Evolutionary conservation across 1,140 invertebrate genomes (phyloP), one percentile per base, ranked within the genome.

Genomic region (Philopotamus ludificatus): DNA sequence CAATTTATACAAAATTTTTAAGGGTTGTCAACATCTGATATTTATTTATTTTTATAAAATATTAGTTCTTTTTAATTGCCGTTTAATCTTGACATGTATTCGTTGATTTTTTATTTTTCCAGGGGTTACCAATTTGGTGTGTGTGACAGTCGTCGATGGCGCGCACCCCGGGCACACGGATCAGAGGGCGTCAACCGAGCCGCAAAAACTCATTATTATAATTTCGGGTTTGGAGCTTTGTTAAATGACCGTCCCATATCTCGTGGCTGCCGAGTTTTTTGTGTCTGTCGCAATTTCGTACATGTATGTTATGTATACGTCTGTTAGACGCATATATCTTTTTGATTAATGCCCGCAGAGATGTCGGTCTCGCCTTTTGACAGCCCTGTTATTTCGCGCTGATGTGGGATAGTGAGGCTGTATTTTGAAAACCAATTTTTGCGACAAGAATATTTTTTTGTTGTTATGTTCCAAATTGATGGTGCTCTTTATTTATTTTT

Each of bases 131-230:
- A n/a, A n/a, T n/a, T n/a, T n/a, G n/a, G n/a, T n/a, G n/a, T n/a
- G n/a, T n/a, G n/a, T n/a, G n/a, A 12, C 3, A 34, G 21, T 28
- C 51, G 51, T 54, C 41, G 20, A 9, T 16, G 45, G 20, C 45
- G 45, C 45, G 23, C 18, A 16, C 23, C 23, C 23, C 15, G 23
- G 23, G 12, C 49, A 49, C 26, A 66, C n/a, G n/a, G n/a, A 63
- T 41, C 20, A 50, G 22, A 63, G 59, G 65, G 65, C 65, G 65
- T 54, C 49, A 21, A 26, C 49, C 21, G 18, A n/a, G 45, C 59
- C 51, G 49, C 53, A 49, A 28, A 67, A 62, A 62, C 59, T 67
- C 65, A 67, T 67, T 67, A 67, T 60, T 44, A 53, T 67, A 67
- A 67, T 67, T 62, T 44, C 50, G 45, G 65, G 59, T 57, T 50